Conservation (phyloP, 53 echinoderm and acorn worm genomes). For the Paelopatides confundens region DNA sequence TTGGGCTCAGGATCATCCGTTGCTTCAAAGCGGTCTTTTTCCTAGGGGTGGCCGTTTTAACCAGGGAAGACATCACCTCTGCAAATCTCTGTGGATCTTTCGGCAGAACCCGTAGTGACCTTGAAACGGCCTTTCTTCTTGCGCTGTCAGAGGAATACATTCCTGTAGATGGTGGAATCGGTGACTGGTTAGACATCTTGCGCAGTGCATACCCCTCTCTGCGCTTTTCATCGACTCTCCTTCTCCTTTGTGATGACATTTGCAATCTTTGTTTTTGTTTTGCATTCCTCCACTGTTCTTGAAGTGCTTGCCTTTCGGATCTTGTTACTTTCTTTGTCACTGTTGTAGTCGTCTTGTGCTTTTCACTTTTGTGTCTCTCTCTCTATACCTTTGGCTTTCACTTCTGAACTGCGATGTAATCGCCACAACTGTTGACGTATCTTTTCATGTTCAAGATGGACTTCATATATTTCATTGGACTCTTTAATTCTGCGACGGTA, state of each 20-base stretch:
- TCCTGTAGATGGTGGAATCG: neutral
- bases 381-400: neutral
- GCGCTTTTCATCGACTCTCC: no score
- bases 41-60: neutral
- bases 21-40: neutral
- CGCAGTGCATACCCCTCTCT: no score
- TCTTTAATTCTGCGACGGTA: conserved; percentile 37
- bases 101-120: neutral
- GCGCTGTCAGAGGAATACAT: neutral
- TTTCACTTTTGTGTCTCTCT: no score
- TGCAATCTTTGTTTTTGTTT: no score
- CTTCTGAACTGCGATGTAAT: neutral
- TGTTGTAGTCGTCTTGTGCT: no score
- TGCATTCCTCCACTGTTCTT: no score
- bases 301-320: no score
- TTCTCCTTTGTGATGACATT: no score
- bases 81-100: neutral
- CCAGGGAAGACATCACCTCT: neutral
- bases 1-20: neutral
- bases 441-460: neutral
- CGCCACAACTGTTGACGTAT: conserved; percentile 29
- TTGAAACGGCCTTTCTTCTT: neutral
- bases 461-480: neutral
- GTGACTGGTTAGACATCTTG: no score
- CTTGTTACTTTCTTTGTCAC: no score